Conservation (phyloP, 2,888 invertebrate species). For the Altica lythri region DNA sequence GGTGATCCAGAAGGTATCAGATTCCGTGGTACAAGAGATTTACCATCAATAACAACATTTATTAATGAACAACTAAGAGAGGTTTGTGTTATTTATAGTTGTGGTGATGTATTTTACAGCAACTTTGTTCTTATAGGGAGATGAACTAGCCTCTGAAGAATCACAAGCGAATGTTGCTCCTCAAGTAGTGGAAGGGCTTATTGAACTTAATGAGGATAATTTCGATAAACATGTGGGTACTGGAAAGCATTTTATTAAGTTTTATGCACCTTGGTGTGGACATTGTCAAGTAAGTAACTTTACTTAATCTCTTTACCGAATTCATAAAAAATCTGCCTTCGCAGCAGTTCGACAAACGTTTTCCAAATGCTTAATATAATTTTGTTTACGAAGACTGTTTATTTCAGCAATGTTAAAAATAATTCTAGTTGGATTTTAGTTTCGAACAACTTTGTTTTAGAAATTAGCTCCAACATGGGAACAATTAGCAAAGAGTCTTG, state of each 20-base stretch:
- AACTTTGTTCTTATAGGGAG: conserved; percentile 41
- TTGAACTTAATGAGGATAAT: conserved; percentile 75
- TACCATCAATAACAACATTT: conserved; percentile 76
- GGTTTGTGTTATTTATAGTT: conserved; percentile 35
- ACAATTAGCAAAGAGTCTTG: conserved; percentile 72
- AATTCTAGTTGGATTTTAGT: too few species aligned
- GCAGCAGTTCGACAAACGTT: too few species aligned
- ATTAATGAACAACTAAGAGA: conserved; percentile 73
- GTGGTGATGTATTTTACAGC: background rate
- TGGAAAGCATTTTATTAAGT: conserved; percentile 87
- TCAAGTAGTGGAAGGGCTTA: conserved; percentile 65
- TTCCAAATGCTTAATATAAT: too few species aligned
- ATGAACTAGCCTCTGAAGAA: conserved; percentile 44
- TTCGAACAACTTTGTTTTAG: conserved; percentile 57
- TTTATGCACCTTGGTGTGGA: conserved; percentile 92
- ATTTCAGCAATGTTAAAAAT: too few species aligned
- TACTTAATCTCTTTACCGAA: too few species aligned
- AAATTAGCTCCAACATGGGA: conserved; percentile 85
- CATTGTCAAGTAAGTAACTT: conserved; percentile 84
- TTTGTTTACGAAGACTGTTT: too few species aligned
- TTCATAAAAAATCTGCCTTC: too few species aligned
- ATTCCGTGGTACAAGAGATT: conserved; percentile 78
- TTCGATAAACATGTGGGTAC: conserved; percentile 72
- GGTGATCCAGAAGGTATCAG: conserved; percentile 71
- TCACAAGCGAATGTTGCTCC: conserved; percentile 60